phyloP scores from a whole-genome alignment of 2,113 vertebrate genomes.

The Pionites leucogaster region DNA sequence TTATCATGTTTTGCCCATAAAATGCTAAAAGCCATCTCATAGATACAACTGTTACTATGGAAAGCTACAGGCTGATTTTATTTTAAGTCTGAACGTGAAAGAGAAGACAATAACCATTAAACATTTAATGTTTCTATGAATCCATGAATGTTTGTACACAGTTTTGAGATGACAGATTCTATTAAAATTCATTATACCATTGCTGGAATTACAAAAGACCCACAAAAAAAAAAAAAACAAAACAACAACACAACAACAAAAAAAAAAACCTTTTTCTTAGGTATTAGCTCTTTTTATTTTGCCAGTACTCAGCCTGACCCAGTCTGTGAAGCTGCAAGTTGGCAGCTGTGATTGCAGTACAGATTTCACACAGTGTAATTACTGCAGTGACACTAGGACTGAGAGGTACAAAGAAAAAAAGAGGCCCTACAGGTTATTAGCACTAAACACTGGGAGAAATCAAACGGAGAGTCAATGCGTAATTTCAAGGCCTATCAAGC shows the following conservation, averaged over 20 bases:
- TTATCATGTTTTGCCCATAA: neutral
- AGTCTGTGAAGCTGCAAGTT: conserved; percentile 81
- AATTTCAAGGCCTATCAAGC: conserved; percentile 95
- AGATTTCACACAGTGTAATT: conserved; percentile 97
- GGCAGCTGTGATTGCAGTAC: conserved; percentile 94
- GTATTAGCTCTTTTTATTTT: conserved; percentile 73
- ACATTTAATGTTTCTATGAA: conserved; percentile 36
- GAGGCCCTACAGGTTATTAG: conserved; percentile 95
- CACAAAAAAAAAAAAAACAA: neutral
- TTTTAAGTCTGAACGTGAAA: conserved; percentile 25
- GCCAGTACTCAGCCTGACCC: conserved; percentile 78
- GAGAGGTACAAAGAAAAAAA: conserved; percentile 88
- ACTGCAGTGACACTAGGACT: conserved; percentile 90
- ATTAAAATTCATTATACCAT: conserved; percentile 73
- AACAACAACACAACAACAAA: neutral
- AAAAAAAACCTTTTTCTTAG: conserved; percentile 36
- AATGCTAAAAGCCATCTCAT: neutral
- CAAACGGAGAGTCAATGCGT: conserved; percentile 89
- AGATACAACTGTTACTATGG: neutral
- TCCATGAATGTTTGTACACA: conserved; percentile 70
- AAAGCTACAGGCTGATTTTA: neutral
- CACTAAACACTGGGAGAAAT: conserved; percentile 93
- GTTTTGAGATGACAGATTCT: conserved; percentile 62
- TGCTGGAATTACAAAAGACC: conserved; percentile 17
- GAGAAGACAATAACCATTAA: conserved; percentile 12